A percentile compares a stretch with the other conserved stretches of the same genome.
Conservation (phyloP, 1,140 invertebrate genomes). For the Drosophila kurseongensis region DNA sequence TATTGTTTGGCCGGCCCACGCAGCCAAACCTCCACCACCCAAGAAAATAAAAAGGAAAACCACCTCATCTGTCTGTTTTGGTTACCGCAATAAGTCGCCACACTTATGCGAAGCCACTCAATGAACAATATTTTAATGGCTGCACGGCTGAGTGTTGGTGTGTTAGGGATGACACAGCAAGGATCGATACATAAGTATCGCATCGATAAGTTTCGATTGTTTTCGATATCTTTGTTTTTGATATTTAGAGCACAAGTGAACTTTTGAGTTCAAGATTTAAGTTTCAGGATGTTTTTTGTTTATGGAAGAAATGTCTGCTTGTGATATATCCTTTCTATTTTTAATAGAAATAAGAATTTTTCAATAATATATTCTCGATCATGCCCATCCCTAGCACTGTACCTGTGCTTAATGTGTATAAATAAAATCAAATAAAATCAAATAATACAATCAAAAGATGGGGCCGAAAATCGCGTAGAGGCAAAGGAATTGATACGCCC, state of each 20-base stretch:
- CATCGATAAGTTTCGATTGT: background rate
- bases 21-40: slow-evolving; percentile 8
- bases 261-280: too few relatives aligned
- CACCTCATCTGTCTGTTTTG: slow-evolving; percentile 3
- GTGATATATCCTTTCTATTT: too few relatives aligned
- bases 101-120: slow-evolving; percentile 55
- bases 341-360: too few relatives aligned
- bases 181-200: background rate
- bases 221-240: background rate
- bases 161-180: background rate
- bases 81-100: slow-evolving; percentile 51
- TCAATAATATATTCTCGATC: background rate
- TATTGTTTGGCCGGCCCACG: slow-evolving; percentile 50
- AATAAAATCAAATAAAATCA: slow-evolving; percentile 62
- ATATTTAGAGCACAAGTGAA: background rate
- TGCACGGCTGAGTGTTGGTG: slow-evolving; percentile 9
- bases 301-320: too few relatives aligned
- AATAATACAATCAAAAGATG: slow-evolving; percentile 72
- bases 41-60: background rate
- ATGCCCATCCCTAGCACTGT: background rate
- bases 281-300: too few relatives aligned
- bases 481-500: slow-evolving; percentile 75
- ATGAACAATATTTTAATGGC: slow-evolving; percentile 37
- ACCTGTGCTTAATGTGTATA: slow-evolving; percentile 31
- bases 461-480: slow-evolving; percentile 59